Evolutionary conservation across 2,888 invertebrate species (phyloP).

Genomic region (Tinea pellionella): DNA sequence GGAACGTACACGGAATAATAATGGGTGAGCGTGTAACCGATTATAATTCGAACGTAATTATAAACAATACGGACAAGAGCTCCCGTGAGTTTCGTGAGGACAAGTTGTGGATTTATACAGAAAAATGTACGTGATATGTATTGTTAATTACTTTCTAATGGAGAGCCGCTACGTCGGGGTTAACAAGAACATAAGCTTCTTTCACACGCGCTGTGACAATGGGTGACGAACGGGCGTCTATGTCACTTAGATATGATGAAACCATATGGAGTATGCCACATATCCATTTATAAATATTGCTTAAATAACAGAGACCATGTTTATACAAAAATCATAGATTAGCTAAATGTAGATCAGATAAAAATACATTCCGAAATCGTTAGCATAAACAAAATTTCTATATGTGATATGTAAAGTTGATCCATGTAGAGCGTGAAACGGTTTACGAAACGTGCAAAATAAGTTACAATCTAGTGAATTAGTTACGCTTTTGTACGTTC

Average conservation of each 20-base stretch:
- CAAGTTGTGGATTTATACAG: slow-evolving; percentile 27
- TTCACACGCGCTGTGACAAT: slow-evolving; percentile 52
- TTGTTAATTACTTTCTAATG: slow-evolving; percentile 58
- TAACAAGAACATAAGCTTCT: slow-evolving; percentile 32
- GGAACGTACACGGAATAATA: slow-evolving; percentile 35
- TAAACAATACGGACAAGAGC: slow-evolving; percentile 25
- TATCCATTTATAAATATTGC: neutral
- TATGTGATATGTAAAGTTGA: neutral
- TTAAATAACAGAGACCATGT: too few species aligned
- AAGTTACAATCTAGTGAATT: slow-evolving; percentile 66
- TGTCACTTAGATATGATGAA: neutral
- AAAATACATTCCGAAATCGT: neutral
- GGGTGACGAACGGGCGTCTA: slow-evolving; percentile 21
- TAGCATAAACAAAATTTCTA: neutral
- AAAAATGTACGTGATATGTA: slow-evolving; percentile 33
- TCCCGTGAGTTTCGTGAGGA: slow-evolving; percentile 27
- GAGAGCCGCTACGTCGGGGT: slow-evolving; percentile 34
- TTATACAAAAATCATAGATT: neutral
- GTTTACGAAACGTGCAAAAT: slow-evolving; percentile 70
- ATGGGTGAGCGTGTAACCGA: slow-evolving; percentile 41
- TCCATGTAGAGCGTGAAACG: slow-evolving; percentile 63
- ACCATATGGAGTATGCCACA: neutral
- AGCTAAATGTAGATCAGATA: neutral
- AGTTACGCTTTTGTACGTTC: slow-evolving; percentile 63
- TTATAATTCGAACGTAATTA: slow-evolving; percentile 50